A percentile compares a stretch with the other conserved stretches of the same genome.
These are phyloP conservation scores for Hippocampus comes DNA, from an alignment of 2,113 vertebrate genomes.

Conservation along the genomic window DNA sequence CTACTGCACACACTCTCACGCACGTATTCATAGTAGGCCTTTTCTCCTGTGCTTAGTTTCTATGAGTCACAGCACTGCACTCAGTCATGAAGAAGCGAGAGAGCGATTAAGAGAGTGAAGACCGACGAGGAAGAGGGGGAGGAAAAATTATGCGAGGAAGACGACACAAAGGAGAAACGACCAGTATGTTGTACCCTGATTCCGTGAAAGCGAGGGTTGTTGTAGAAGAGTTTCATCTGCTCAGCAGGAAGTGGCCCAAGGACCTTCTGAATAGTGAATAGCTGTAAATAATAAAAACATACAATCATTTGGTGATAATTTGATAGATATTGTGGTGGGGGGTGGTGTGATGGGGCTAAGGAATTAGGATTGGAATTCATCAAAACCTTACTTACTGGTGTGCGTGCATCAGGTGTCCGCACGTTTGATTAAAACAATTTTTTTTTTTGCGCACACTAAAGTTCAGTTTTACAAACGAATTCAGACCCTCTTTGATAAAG, in stretches of 20 bases:
- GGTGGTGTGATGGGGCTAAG: too few relatives aligned
- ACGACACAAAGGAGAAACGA: not conserved
- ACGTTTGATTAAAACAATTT: too few relatives aligned
- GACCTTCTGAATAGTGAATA: constrained; percentile 98
- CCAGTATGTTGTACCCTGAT: constrained; percentile 77
- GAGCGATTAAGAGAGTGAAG: constrained; percentile 3
- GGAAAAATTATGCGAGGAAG: not conserved
- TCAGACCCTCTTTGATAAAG: too few relatives aligned
- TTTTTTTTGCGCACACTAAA: too few relatives aligned
- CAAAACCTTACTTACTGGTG: too few relatives aligned
- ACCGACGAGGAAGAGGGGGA: constrained; percentile 1
- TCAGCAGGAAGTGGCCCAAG: constrained; percentile 91
- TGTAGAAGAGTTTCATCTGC: constrained; percentile 99
- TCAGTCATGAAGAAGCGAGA: constrained; percentile 66
- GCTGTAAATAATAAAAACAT: constrained; percentile 59
- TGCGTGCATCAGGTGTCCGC: too few relatives aligned
- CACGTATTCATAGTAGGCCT: constrained; percentile 29
- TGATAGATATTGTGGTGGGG: not conserved
- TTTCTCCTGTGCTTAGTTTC: constrained; percentile 56
- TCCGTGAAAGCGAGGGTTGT: constrained; percentile 96
- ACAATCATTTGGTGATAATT: not conserved
- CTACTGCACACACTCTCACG: constrained; percentile 13
- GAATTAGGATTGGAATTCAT: too few relatives aligned
- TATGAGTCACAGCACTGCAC: constrained; percentile 67
- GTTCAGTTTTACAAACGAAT: too few relatives aligned